Evolutionary conservation across 2,888 invertebrate genomes (phyloP), one percentile per base, ranked within the genome.

Genomic region (Stenodera caucasica): DNA sequence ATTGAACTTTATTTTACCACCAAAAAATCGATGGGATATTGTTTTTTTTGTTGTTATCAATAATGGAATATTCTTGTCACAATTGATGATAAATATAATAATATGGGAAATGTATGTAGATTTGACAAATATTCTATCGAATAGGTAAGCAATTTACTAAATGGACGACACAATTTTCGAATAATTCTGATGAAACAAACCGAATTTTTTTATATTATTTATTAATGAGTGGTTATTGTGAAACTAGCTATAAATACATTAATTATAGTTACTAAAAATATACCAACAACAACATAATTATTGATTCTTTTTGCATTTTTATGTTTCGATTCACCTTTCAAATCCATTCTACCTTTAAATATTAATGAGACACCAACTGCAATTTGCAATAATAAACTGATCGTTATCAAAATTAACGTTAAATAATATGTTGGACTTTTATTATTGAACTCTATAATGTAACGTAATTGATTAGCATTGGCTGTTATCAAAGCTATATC

Each of bases 401-500:
- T 72, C 11, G 81, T 73, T 51, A 90, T 86, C 59, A 90, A 78
- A 1, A 78, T 75, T 9, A 89, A 72, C 71, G 84, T 85, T 29
- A 86, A 73, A 66, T 82, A 82, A 72, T 83, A 90, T 2, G 86
- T 87, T 12, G 84, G 80, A 55, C 86, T 84, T 30, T 81, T 72
- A 4, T 81, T 78, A 67, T 86, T 88, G 72, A 84, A 86, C 64
- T 84, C 85, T 50, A 89, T 80, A 33, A 89, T 77, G 72, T 87
- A 89, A 53, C 88, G 83, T 55, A 89, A 78, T 69, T 89, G 89
- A 75, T 88, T 88, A 0, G 88, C 88, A 75, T 89, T 89, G 0
- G 89, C 88, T 3, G 88, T 88, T 51, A 89, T 82, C 37, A 89
- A 76, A 0, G 89, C 88, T 37, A 89, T 85, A 70, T 89, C 89